phyloP scores from a whole-genome alignment of 2,113 vertebrate species.

The Pitta sordida region DNA sequence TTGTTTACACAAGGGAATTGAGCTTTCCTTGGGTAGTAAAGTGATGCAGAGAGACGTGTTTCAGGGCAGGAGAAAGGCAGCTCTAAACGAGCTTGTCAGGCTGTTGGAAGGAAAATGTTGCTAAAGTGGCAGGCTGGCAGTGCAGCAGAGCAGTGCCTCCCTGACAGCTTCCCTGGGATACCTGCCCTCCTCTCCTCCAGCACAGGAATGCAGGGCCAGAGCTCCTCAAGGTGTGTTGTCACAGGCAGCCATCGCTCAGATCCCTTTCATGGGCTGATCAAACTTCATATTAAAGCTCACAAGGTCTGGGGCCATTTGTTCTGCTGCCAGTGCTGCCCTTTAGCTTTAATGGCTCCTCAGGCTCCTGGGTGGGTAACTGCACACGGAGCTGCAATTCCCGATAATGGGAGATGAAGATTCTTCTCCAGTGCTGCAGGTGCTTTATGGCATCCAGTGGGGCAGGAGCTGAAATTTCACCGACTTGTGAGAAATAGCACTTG shows the following conservation, averaged over 20 bases:
- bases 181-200: neutral
- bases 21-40: neutral
- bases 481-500: neutral
- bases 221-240: neutral
- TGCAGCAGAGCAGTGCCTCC: neutral
- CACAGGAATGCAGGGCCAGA: neutral
- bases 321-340: neutral
- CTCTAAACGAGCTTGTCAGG: neutral
- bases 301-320: neutral
- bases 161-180: neutral
- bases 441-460: neutral
- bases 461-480: neutral
- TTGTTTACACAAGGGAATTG: accelerated
- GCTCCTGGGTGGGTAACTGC: neutral
- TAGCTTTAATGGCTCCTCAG: neutral
- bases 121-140: accelerated
- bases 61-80: neutral
- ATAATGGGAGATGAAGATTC: neutral
- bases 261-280: neutral
- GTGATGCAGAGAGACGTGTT: neutral
- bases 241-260: neutral
- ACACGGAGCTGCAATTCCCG: accelerated
- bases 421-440: neutral
- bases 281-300: neutral
- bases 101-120: accelerated